phyloP scores from a whole-genome alignment of 2,888 invertebrate genomes.

The Cryptosula pallasiana region DNA sequence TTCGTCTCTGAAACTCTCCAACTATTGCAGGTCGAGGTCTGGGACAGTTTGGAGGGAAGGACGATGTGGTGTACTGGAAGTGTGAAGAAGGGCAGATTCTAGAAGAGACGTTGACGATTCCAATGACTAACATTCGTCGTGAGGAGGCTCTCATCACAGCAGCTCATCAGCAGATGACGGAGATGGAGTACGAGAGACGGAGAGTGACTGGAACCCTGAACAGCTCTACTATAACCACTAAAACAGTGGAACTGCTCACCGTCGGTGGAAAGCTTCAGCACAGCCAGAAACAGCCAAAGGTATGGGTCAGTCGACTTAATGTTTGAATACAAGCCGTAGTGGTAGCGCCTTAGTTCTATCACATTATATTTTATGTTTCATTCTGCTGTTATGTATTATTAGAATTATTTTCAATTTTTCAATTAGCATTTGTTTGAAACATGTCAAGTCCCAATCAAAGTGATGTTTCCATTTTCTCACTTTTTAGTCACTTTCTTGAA shows the following conservation, averaged over 20 bases:
- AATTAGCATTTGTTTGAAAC: no score
- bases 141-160: conserved; percentile 45
- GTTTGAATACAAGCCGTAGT: no score
- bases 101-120: conserved; percentile 42
- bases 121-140: conserved; percentile 41
- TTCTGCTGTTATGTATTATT: no score
- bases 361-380: no score
- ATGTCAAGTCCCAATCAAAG: no score
- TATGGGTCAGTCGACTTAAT: no score
- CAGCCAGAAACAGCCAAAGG: conserved; percentile 21
- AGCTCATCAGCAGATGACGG: conserved; percentile 49
- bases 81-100: conserved; percentile 45
- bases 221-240: conserved; percentile 34
- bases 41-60: conserved; percentile 42
- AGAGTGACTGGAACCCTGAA: conserved; percentile 46
- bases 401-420: no score
- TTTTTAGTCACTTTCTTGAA: no score
- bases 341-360: no score
- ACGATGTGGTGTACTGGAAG: conserved; percentile 47
- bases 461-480: no score
- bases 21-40: conserved; percentile 35
- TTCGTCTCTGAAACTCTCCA: no score
- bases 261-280: conserved; percentile 10
- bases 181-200: conserved; percentile 44
- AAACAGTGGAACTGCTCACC: conserved; percentile 22